phyloP scores from a whole-genome alignment of 2,113 vertebrate genomes.

The Isurus oxyrinchus region DNA sequence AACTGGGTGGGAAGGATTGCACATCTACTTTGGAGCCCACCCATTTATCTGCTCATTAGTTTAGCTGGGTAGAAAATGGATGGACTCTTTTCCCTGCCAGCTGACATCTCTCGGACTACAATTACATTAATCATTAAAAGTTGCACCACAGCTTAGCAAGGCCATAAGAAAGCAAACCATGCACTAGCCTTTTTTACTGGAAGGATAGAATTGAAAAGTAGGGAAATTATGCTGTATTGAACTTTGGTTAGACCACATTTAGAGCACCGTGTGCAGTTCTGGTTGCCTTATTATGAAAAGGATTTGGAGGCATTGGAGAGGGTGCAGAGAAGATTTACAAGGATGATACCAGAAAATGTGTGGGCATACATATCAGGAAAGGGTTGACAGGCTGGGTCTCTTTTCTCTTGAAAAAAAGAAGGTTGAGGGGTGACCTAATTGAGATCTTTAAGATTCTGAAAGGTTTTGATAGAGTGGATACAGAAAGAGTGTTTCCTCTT shows the following conservation, averaged over 20 bases:
- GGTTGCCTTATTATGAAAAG: not conserved
- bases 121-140: not conserved
- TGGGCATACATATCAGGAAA: not conserved
- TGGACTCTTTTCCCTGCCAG: not conserved
- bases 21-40: not conserved
- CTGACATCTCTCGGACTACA: not conserved
- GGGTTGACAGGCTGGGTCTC: not conserved
- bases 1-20: not conserved
- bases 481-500: not conserved
- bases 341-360: not conserved
- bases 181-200: not conserved
- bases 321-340: not conserved
- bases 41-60: not conserved
- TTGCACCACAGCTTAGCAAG: not conserved
- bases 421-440: not conserved
- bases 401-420: not conserved
- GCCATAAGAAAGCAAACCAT: not conserved
- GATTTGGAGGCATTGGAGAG: not conserved
- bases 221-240: not conserved
- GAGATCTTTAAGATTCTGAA: too few species aligned
- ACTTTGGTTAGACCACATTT: not conserved
- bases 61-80: not conserved
- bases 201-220: not conserved
- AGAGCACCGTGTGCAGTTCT: too few species aligned
- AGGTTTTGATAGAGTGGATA: too few species aligned